These are phyloP conservation scores for Pseudomyrmex flavicornis DNA, from an alignment of 1,140 invertebrate genomes.

Conservation along the genomic window DNA sequence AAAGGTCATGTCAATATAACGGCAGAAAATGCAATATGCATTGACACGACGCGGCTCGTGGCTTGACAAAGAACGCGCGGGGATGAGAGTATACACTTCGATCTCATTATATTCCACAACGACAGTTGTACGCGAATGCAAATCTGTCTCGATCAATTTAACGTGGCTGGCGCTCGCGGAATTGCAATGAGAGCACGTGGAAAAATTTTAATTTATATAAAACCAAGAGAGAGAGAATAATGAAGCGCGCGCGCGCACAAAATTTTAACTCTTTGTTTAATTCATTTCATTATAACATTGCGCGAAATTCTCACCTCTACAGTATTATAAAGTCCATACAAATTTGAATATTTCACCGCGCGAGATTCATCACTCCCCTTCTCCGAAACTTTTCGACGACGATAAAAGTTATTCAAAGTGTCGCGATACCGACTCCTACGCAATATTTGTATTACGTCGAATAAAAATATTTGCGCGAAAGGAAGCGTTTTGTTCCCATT, in stretches of 20 bases:
- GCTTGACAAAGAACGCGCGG: slow-evolving; percentile 51
- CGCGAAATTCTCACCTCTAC: no score
- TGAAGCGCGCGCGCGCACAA: no score
- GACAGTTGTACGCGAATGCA: slow-evolving; percentile 6
- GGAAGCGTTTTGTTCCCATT: slow-evolving; percentile 1
- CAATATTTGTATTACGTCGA: neutral
- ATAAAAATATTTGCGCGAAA: slow-evolving; percentile 4
- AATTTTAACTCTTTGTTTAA: neutral
- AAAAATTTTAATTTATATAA: slow-evolving; percentile 22
- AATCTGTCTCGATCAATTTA: slow-evolving; percentile 23
- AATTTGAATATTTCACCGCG: no score
- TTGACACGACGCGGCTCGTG: slow-evolving; percentile 42
- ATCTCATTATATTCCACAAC: slow-evolving; percentile 45
- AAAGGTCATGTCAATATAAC: slow-evolving; percentile 63
- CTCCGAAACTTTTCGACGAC: no score
- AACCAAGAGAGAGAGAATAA: neutral
- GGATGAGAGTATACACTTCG: slow-evolving; percentile 29
- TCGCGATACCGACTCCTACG: no score
- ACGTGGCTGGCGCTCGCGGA: neutral
- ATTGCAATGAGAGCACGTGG: neutral
- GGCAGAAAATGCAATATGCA: slow-evolving; percentile 58
- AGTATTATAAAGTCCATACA: no score
- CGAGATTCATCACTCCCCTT: no score
- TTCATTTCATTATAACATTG: slow-evolving; percentile 1
- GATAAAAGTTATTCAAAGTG: no score